Evolutionary conservation across 2,888 invertebrate genomes (phyloP).

Genomic region (Aproaerema taeniolella): DNA sequence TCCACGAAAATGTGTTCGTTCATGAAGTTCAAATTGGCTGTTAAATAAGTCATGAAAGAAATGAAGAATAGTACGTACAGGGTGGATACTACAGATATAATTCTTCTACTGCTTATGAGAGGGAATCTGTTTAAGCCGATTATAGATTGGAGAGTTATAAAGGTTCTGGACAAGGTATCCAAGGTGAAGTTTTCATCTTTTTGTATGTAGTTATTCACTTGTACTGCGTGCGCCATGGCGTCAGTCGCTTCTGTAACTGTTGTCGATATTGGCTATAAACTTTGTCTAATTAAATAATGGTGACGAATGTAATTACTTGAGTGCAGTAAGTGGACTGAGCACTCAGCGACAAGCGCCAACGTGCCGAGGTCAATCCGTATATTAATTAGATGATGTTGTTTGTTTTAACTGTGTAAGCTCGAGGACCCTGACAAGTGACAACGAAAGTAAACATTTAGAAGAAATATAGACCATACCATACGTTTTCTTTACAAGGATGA

Average conservation of each 20-base stretch:
- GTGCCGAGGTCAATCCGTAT: not conserved
- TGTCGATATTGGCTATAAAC: too few species aligned
- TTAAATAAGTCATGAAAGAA: not conserved
- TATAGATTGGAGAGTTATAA: constrained; percentile 15
- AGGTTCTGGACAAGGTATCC: constrained; percentile 19
- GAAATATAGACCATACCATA: too few species aligned
- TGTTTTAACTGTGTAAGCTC: too few species aligned
- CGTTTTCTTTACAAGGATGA: too few species aligned
- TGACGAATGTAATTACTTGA: not conserved
- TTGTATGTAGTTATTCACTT: not conserved
- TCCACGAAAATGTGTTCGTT: not conserved
- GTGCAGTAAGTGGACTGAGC: too few species aligned
- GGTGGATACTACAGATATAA: too few species aligned
- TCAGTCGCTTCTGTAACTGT: not conserved
- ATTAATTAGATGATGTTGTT: not conserved
- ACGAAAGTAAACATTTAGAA: too few species aligned
- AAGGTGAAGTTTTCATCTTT: not conserved
- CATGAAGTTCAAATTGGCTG: too few species aligned
- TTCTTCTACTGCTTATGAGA: too few species aligned
- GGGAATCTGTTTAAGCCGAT: constrained; percentile 23
- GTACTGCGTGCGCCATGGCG: not conserved
- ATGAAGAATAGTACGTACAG: not conserved
- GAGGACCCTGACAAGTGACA: too few species aligned
- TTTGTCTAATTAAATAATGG: not conserved
- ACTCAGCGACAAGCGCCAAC: too few species aligned